Evolutionary conservation across 2,888 invertebrate species (phyloP), one percentile per base, ranked within the genome.

Genomic region (Caenorhabditis uteleia): DNA sequence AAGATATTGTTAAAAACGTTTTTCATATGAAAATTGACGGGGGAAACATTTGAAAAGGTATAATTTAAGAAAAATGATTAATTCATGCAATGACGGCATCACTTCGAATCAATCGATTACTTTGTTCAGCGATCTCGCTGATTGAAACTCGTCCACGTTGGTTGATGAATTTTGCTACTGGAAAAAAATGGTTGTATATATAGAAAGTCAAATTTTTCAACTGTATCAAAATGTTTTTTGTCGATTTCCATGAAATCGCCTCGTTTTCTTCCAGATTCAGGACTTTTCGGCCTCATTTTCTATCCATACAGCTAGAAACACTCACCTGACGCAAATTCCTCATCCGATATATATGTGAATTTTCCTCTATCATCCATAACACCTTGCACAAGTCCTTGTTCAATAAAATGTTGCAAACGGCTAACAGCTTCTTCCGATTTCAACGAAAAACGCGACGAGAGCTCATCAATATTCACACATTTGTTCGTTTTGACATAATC

Each of bases 321-420:
- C 53, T 18, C 29, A 79, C 80, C 80, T 58, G 91, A 90, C 79
- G 90, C 88, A 65, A 97, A 87, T 85, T 98, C 98, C 39, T 90
- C 89, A 75, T 89, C 88, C 0, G 95, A 93, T 49, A 99, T 91
- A 85, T 93, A 98, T 82, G 98, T 97, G 84, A 98, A 98, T 86
- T 99, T 98, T 18, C 98, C 98, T 66, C 98, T 88, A 84, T 99
- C 98, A 83, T 99, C 98, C 73, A 98, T 91, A 1, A 99, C 97
- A 0, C 98, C 89, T 2, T 93, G 92, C n/a, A 98, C 86, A 51
- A 88, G 88, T 5, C 91, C 92, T 64, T 90, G 89, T 0, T 89
- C 87, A 79, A 92, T 91, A 43, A 99, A 86, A 43, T 91, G 90
- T 68, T 91, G 89, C 65, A 99, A 90, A 74, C 95, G 88, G 45